Conservation (phyloP, 2,888 invertebrate genomes). For the Scaptomyza flava region DNA sequence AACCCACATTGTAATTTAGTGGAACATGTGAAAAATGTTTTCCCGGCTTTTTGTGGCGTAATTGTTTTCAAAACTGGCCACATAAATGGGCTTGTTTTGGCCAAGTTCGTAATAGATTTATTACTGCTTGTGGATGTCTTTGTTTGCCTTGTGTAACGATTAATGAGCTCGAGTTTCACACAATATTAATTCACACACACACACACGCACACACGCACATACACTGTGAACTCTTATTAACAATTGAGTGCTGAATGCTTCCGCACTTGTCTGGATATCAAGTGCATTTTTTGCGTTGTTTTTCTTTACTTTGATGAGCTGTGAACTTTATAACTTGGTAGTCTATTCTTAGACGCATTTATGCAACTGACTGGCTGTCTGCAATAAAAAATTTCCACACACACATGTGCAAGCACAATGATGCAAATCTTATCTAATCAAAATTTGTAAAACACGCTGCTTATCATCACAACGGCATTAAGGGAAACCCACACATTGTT, state of each 20-base stretch:
- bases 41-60: conserved; percentile 25
- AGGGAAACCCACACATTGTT: conserved; percentile 4
- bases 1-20: conserved; percentile 21
- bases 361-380: conserved; percentile 6
- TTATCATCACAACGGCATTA: conserved; percentile 18
- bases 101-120: conserved; percentile 46
- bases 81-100: conserved; percentile 32
- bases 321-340: conserved; percentile 7
- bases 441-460: conserved; percentile 1
- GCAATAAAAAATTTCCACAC: conserved; percentile 17
- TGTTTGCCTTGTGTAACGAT: conserved; percentile 38
- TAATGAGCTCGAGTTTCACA: conserved; percentile 43
- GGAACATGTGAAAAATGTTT: conserved; percentile 46
- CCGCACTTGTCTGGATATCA: conserved; percentile 19
- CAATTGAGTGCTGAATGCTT: conserved; percentile 13
- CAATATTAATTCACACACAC: conserved; percentile 27
- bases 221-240: conserved; percentile 11
- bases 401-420: conserved; percentile 7
- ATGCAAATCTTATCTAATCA: conserved; percentile 59
- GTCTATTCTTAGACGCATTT: conserved; percentile 22
- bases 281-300: not conserved
- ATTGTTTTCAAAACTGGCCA: conserved; percentile 24
- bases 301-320: conserved; percentile 13
- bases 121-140: conserved; percentile 9
- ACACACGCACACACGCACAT: not conserved